Percentiles rank a stretch among this genome's conserved stretches.
Evolutionary conservation across 2,113 vertebrate genomes (phyloP).

Genomic region (Ammospiza caudacuta): DNA sequence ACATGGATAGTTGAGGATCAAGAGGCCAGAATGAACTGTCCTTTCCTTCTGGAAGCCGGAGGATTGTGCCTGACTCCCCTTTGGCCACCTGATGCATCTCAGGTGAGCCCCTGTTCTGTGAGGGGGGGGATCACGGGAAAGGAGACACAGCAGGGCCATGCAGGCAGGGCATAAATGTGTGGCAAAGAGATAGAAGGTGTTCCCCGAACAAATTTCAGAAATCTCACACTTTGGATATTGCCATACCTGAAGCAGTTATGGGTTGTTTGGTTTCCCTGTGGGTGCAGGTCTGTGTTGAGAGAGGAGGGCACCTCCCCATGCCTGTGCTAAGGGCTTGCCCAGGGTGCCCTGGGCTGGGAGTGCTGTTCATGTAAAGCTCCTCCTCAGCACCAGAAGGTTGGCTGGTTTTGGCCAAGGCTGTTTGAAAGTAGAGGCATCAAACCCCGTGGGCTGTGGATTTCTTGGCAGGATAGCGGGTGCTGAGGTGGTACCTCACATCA

Average conservation of each 20-base stretch:
- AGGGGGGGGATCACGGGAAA: background rate
- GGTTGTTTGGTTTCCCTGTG: background rate
- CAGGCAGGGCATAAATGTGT: background rate
- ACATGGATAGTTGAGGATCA: background rate
- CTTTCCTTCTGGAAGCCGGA: background rate
- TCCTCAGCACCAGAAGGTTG: background rate
- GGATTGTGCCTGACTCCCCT: background rate
- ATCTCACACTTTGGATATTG: background rate
- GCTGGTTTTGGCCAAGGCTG: background rate
- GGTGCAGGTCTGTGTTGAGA: background rate
- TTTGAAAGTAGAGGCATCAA: background rate
- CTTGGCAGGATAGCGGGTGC: background rate
- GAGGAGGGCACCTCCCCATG: background rate
- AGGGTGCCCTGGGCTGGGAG: accelerated
- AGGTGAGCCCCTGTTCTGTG: background rate
- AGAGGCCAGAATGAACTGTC: background rate
- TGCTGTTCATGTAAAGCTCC: background rate
- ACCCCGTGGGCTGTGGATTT: background rate
- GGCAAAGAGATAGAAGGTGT: background rate
- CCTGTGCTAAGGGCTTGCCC: background rate
- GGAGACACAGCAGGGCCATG: background rate
- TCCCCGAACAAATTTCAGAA: background rate
- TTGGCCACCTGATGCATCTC: background rate
- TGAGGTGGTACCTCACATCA: background rate
- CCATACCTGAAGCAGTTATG: background rate